These are phyloP conservation scores for Chalcis sispes DNA, from an alignment of 2,888 invertebrate genomes.

Conservation along the genomic window DNA sequence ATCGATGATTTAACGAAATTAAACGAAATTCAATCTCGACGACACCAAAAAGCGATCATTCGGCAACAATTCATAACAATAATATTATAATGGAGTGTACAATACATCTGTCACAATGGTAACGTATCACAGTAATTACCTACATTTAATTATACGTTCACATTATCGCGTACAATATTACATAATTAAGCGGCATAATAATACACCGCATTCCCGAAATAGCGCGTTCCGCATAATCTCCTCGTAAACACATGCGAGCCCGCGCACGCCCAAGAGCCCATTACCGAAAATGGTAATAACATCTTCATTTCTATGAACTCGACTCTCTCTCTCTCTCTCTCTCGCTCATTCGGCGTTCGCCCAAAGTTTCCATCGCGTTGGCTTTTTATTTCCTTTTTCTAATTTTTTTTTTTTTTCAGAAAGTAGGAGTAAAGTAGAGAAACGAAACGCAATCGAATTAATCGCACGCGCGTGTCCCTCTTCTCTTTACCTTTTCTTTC, in stretches of 20 bases:
- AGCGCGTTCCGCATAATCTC: constrained; percentile 17
- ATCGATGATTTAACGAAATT: too few species aligned
- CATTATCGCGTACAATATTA: constrained; percentile 12
- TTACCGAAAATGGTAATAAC: constrained; percentile 21
- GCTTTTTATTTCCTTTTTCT: constrained; percentile 4
- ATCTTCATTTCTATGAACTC: neutral
- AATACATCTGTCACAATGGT: constrained; percentile 18
- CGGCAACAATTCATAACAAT: constrained; percentile 2
- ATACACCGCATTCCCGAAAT: constrained; percentile 36
- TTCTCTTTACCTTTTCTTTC: too few species aligned
- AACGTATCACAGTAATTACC: constrained; percentile 6
- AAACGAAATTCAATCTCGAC: too few species aligned
- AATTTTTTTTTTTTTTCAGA: too few species aligned
- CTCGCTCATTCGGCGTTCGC: too few species aligned
- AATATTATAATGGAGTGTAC: neutral
- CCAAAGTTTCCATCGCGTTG: too few species aligned
- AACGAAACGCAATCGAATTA: neutral
- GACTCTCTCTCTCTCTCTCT: neutral
- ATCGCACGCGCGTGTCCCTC: neutral
- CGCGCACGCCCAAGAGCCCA: constrained; percentile 15
- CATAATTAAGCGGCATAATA: constrained; percentile 17
- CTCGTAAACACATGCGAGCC: constrained; percentile 9
- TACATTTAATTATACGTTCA: constrained; percentile 31
- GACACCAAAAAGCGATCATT: neutral
- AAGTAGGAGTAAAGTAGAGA: too few species aligned